These are phyloP conservation scores for Rhorus exstirpatorius DNA, from an alignment of 2,888 invertebrate species.

Conservation along the genomic window DNA sequence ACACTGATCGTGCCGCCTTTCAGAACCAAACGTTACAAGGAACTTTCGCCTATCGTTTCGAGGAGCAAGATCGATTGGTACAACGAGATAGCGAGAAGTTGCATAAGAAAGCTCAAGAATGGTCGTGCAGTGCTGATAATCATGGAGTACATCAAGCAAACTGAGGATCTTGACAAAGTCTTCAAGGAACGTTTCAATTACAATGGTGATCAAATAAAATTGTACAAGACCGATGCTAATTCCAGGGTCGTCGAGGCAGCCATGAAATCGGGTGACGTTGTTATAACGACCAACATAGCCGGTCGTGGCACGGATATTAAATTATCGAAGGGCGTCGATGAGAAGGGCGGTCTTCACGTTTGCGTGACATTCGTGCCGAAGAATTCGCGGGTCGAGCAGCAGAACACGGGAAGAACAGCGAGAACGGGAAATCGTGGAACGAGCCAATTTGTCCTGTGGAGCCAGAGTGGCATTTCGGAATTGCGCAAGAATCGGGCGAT, in stretches of 20 bases:
- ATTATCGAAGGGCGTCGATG: slow-evolving; percentile 73
- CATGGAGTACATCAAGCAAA: slow-evolving; percentile 41
- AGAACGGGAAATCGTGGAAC: slow-evolving; percentile 82
- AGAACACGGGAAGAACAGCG: slow-evolving; percentile 84
- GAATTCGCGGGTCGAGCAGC: slow-evolving; percentile 83
- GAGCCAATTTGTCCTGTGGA: slow-evolving; percentile 76
- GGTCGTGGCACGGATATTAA: slow-evolving; percentile 84
- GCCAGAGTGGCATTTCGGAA: background rate
- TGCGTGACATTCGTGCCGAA: slow-evolving; percentile 83
- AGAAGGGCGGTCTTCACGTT: slow-evolving; percentile 83
- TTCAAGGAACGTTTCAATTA: slow-evolving; percentile 22
- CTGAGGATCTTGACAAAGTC: slow-evolving; percentile 3
- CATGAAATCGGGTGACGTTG: slow-evolving; percentile 73
- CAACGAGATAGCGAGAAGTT: slow-evolving; percentile 56
- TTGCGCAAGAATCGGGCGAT: background rate
- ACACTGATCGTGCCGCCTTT: slow-evolving; percentile 80
- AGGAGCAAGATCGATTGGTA: slow-evolving; percentile 61
- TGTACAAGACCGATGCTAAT: slow-evolving; percentile 26
- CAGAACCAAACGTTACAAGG: slow-evolving; percentile 75
- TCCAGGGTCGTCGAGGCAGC: slow-evolving; percentile 66
- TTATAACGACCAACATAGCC: slow-evolving; percentile 84
- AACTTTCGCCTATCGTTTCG: slow-evolving; percentile 72
- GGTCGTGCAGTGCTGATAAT: slow-evolving; percentile 79
- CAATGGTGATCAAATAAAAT: slow-evolving; percentile 14
- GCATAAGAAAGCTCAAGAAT: slow-evolving; percentile 58